Conservation (phyloP, 1,140 invertebrate genomes). For the Camponotus pennsylvanicus region DNA sequence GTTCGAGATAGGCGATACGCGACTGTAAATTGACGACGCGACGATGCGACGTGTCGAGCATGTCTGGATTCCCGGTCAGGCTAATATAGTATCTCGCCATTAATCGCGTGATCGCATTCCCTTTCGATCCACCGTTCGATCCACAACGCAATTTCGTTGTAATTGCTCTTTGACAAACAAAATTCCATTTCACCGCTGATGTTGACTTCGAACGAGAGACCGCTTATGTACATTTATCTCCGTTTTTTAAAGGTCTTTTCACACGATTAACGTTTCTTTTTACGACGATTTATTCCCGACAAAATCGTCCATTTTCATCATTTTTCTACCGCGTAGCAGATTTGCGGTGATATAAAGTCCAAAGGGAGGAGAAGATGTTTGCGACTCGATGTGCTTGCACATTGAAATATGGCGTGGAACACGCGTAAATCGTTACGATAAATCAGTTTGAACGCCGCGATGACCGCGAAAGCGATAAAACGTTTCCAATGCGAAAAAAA, state of each 20-base stretch:
- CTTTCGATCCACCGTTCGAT: neutral
- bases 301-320: neutral
- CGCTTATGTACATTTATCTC: neutral
- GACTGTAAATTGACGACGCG: slow-evolving; percentile 53
- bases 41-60: slow-evolving; percentile 37
- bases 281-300: neutral
- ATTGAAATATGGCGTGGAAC: slow-evolving; percentile 17
- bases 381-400: neutral
- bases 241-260: neutral
- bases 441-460: slow-evolving; percentile 32
- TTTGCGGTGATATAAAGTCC: neutral
- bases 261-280: neutral
- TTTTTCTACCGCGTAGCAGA: neutral
- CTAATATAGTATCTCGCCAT: slow-evolving; percentile 20
- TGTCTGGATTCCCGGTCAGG: slow-evolving; percentile 53
- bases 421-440: slow-evolving; percentile 12
- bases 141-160: slow-evolving; percentile 18
- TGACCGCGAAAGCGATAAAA: slow-evolving; percentile 35
- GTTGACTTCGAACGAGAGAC: neutral
- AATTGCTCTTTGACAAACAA: slow-evolving; percentile 39
- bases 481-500: neutral
- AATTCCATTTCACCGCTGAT: slow-evolving; percentile 14
- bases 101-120: slow-evolving; percentile 37
- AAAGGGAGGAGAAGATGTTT: neutral
- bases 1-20: slow-evolving; percentile 55